Evolutionary conservation across 2,113 vertebrate genomes (phyloP), one percentile per base, ranked within the genome.

Genomic region (Otolemur garnettii): DNA sequence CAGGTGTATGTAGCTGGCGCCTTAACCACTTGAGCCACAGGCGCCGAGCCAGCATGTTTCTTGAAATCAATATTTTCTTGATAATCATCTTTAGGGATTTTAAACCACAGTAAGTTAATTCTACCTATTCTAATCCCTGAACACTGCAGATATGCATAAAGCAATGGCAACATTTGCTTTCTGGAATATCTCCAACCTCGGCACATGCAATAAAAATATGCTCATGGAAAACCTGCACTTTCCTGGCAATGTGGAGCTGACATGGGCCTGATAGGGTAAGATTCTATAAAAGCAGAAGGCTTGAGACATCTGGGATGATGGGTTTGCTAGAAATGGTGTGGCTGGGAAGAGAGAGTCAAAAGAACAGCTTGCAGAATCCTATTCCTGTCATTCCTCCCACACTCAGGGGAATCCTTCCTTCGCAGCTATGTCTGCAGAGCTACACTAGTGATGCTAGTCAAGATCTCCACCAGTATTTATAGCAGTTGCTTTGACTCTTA

Each of bases 401-500:
- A 30, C 42, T 24, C 69, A 15, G 80, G 64, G 74, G 60, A 66
- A 74, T 71, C 55, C 79, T 91, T 68, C 30, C 91, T 60, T 38
- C 91, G 81, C 88, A 80, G 69, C 74, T 74, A 15, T 60, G 86
- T 59, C 82, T 87, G 33, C 42, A 69, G 88, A 93, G 62, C 77
- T 59, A 15, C 0, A 15, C 66, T 18, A 53, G 6, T 0, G 33
- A 50, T 59, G 72, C 84, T 30, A 55, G 35, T 64, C 22, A 62
- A 69, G 26, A 60, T 84, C n/a, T 60, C 50, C 55, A 77, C 42
- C 90, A 87, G 0, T 87, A 68, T 96, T 95, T 96, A 87, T 18
- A 95, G 82, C 78, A 94, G 74, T 94, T 94, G 42, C 28, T 82
- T 87, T 74, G 64, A 38, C 57, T 97, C 38, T 94, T 93, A 14